phyloP scores from a whole-genome alignment of 2,797 vertebrate genomes.

The Aselliscus stoliczkanus region DNA sequence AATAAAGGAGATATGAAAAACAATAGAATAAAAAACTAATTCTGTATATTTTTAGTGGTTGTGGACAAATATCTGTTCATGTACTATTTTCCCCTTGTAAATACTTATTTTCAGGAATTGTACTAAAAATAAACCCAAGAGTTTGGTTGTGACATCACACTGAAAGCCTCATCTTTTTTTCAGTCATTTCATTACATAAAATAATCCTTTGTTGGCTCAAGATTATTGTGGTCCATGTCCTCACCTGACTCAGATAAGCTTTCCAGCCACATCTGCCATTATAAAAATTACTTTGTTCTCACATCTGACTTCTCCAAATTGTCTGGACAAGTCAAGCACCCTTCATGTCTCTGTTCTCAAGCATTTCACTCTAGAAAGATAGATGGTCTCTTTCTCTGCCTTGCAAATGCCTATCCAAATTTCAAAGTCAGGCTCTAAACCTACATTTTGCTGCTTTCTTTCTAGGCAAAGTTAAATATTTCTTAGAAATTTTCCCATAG shows the following conservation, averaged over 20 bases:
- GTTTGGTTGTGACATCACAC: background rate
- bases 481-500: background rate
- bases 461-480: background rate
- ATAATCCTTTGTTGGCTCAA: background rate
- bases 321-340: background rate
- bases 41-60: slow-evolving; percentile 10
- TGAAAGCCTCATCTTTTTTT: background rate
- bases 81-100: slow-evolving; percentile 2
- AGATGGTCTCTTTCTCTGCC: background rate
- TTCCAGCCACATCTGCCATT: background rate
- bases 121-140: slow-evolving; percentile 56
- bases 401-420: background rate
- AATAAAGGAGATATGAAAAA: background rate
- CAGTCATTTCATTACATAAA: background rate
- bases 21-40: background rate
- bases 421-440: background rate
- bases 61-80: background rate
- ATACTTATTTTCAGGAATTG: slow-evolving; percentile 48
- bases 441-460: background rate
- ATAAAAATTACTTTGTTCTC: background rate
- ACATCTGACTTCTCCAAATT: background rate
- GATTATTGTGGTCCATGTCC: background rate
- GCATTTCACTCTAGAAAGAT: background rate
- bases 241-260: background rate
- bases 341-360: background rate